Evolutionary conservation across 1,140 invertebrate species (phyloP), one percentile per base, ranked within the genome.

Genomic region (Drosophila setifemur): DNA sequence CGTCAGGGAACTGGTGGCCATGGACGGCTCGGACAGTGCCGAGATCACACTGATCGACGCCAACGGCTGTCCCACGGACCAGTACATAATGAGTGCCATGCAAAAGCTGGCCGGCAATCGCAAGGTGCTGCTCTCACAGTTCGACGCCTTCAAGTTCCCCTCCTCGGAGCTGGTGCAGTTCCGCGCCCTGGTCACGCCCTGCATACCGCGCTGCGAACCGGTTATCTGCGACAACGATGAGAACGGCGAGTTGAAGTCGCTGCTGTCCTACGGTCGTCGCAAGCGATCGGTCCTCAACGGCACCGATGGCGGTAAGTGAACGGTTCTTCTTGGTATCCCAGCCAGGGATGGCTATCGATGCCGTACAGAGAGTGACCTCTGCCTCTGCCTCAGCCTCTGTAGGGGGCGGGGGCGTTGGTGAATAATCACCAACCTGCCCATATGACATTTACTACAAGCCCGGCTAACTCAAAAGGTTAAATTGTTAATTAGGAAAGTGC

Each of bases 91-190:
- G 96, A 96, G 96, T 75, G 95, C 96, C 9, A 92, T 97, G 52
- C 95, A 95, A 90, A 96, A 97, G 91, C 95, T 96, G 33, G 92
- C 93, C 28, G 92, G 92, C 71, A 94, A 94, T 61, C 94, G 94
- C 91, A 96, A 96, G 71, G 77, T 89, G 60, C 92, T 98, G 19
- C 91, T 97, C 43, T 97, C 96, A 19, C 95, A 97, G 90, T 98
- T 98, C 91, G 97, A 98, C 90, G 97, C 97, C 14, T 98, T 98
- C 94, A 98, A 98, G 89, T 98, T 98, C 92, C 97, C 97, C 5
- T 97, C 96, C 35, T 97, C 96, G 1, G 97, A 98, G 90, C 94
- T 97, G 31, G 97, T 98, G 2, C 97, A 98, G 91, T 98, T 98
- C 94, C 94, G 96, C 63, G 97, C 97, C 9, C 90, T 98, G 75